Evolutionary conservation across 2,888 invertebrate genomes (phyloP), one percentile per base, ranked within the genome.

Genomic region (Aspidiotus rigidus): DNA sequence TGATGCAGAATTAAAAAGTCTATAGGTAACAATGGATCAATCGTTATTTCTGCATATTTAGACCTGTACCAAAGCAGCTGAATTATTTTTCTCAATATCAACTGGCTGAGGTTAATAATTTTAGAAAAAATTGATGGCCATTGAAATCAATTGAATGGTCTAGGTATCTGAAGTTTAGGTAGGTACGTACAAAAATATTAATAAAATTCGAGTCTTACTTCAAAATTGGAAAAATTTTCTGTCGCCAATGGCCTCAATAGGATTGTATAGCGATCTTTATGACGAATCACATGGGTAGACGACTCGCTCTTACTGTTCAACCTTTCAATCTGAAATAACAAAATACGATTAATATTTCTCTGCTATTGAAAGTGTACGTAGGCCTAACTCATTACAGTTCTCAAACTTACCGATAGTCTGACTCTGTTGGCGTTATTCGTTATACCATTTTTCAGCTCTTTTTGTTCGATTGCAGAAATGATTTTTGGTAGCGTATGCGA

Each of bases 211-310:
- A 39, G 49, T 49, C 53, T 55, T 40, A 64, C 64, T 55, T 64
- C 64, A n/a, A 64, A 64, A 54, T 54, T 64, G 39, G 64, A 64
- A 39, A 54, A 64, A 40, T 64, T 54, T 54, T 64, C 66, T 1
- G 57, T 49, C 11, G 66, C 59, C 59, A 66, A 66, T 59, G 57
- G 57, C 59, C 49, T 57, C 7, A 66, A 59, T 39, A 66, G 39
- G 39, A 66, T 66, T 9, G 66, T 66, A 42, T 66, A 66, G 49
- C 66, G 57, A 66, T 66, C 57, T 44, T 66, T 57, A 49, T 59
- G 57, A 49, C 66, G 41, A 16, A 66, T 66, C 44, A 66, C 57
- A 44, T 59, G 66, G 8, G 59, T 49, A 42, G 44, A 28, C 41
- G 66, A 44, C 42, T 66, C 57, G 15, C n/a, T 66, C 17, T 60